Evolutionary conservation across 1,140 invertebrate species (phyloP).

Genomic region (Listronotus bonariensis): DNA sequence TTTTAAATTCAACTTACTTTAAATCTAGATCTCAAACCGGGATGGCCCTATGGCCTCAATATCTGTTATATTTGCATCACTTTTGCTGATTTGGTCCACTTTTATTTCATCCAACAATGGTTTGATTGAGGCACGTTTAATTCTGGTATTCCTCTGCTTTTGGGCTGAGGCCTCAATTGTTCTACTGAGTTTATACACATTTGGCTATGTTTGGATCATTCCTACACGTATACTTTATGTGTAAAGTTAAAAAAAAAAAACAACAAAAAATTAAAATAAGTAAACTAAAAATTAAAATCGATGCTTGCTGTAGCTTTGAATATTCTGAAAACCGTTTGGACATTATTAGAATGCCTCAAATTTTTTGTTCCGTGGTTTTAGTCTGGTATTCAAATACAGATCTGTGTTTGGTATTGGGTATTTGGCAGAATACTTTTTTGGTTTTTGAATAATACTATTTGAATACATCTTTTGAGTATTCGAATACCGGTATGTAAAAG

Average conservation of each 20-base stretch:
- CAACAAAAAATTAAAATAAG: too few relatives aligned
- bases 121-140: constrained; percentile 68
- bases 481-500: too few relatives aligned
- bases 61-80: constrained; percentile 51
- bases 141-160: constrained; percentile 68
- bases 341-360: too few relatives aligned
- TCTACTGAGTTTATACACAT: constrained; percentile 68
- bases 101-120: constrained; percentile 62
- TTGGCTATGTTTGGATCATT: constrained; percentile 65
- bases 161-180: constrained; percentile 62
- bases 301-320: too few relatives aligned
- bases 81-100: constrained; percentile 42
- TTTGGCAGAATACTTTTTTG: too few relatives aligned
- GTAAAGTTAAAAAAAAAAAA: constrained; percentile 60
- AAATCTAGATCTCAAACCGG: constrained; percentile 46
- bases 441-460: too few relatives aligned
- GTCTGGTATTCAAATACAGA: too few relatives aligned
- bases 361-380: too few relatives aligned
- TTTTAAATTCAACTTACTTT: constrained; percentile 34
- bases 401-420: too few relatives aligned
- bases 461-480: too few relatives aligned
- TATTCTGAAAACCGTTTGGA: too few relatives aligned
- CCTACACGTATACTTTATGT: constrained; percentile 69
- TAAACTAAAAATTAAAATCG: too few relatives aligned
- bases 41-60: constrained; percentile 47